Conservation (phyloP, 2,888 invertebrate species). For the Phoenoteleia sp. region DNA sequence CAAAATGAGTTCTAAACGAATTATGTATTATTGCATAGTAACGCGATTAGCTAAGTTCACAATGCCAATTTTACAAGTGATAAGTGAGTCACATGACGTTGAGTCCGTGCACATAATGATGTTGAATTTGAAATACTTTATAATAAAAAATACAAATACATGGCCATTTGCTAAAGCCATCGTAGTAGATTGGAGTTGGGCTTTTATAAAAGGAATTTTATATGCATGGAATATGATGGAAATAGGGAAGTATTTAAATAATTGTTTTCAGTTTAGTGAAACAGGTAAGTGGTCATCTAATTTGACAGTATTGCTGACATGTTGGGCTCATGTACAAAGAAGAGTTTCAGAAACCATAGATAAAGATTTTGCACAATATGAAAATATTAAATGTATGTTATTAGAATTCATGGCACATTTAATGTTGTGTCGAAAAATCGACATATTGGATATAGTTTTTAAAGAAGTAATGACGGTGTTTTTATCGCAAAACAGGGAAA, state of each 20-base stretch:
- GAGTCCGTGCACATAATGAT: slow-evolving; percentile 40
- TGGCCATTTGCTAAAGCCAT: slow-evolving; percentile 40
- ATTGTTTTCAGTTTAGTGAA: slow-evolving; percentile 35
- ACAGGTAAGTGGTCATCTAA: not conserved
- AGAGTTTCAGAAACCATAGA: slow-evolving; percentile 36
- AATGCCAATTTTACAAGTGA: slow-evolving; percentile 24
- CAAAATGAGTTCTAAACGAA: slow-evolving; percentile 5
- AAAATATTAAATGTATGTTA: slow-evolving; percentile 41
- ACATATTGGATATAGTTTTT: slow-evolving; percentile 42
- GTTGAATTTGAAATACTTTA: slow-evolving; percentile 44
- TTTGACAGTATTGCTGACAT: slow-evolving; percentile 33
- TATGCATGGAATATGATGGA: slow-evolving; percentile 37
- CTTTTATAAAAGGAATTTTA: slow-evolving; percentile 32
- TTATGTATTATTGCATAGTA: slow-evolving; percentile 38
- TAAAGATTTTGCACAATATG: slow-evolving; percentile 29
- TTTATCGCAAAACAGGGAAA: not conserved
- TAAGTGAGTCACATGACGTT: slow-evolving; percentile 49
- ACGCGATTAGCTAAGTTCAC: not conserved
- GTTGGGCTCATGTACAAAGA: slow-evolving; percentile 59
- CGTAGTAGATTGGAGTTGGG: slow-evolving; percentile 49
- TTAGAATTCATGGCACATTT: slow-evolving; percentile 66
- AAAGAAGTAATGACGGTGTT: slow-evolving; percentile 44
- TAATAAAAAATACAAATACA: not conserved
- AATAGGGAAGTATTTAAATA: slow-evolving; percentile 35
- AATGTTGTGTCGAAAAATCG: slow-evolving; percentile 46